A percentile compares a stretch with the other conserved stretches of the same genome.
phyloP scores from a whole-genome alignment of 2,888 invertebrate species.

The Anoplius nigerrimus region DNA sequence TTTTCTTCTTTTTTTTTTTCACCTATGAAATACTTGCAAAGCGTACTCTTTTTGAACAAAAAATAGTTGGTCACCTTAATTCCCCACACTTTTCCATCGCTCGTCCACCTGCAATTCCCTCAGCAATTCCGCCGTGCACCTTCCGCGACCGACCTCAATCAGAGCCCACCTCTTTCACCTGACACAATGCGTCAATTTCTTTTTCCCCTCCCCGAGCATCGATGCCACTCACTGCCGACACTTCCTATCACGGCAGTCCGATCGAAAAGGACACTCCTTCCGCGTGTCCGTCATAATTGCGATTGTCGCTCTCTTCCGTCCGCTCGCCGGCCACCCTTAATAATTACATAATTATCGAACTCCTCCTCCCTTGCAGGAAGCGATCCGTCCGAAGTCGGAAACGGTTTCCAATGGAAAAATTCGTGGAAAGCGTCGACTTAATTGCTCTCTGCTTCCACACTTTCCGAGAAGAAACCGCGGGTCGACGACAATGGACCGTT shows the following conservation, averaged over 20 bases:
- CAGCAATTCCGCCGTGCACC: too few relatives aligned
- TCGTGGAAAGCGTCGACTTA: too few relatives aligned
- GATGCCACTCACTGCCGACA: slow-evolving; percentile 9
- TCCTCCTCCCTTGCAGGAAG: background rate
- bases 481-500: slow-evolving; percentile 18
- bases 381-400: background rate
- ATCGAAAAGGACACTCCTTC: background rate
- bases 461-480: background rate
- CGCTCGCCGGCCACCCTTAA: background rate
- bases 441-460: background rate
- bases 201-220: slow-evolving; percentile 9
- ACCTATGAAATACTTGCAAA: too few relatives aligned
- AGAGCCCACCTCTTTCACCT: too few relatives aligned
- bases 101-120: too few relatives aligned
- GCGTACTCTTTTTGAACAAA: too few relatives aligned
- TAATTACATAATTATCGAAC: background rate
- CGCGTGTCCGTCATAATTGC: background rate
- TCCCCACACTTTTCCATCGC: too few relatives aligned
- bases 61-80: too few relatives aligned
- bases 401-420: too few relatives aligned
- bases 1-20: too few relatives aligned
- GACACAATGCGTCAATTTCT: background rate
- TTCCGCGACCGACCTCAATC: too few relatives aligned
- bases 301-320: background rate
- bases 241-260: slow-evolving; percentile 3